Evolutionary conservation across 2,888 invertebrate genomes (phyloP), one percentile per base, ranked within the genome.

Genomic region (Troides helena): DNA sequence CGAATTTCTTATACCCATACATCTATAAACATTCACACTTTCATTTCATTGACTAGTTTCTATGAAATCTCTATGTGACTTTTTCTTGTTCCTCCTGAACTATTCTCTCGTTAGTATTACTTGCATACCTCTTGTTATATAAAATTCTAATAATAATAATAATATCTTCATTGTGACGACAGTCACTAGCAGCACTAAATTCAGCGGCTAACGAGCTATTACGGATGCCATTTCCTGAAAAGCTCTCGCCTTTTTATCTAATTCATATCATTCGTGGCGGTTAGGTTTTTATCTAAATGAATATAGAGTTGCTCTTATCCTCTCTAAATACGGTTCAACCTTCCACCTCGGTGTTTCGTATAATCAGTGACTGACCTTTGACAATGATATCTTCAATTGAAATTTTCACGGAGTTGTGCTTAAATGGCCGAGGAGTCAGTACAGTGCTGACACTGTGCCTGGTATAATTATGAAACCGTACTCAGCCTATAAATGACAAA

Each of bases 251-350:
- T 62, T 57, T 62, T 67, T 57, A 62, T 43, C 67, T 62, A 43
- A 46, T 50, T 60, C 59, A 60, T 21, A 46, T 60, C 21, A 66
- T 12, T 30, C 59, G 10, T 17, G 39, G 12, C 36, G 23, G 30
- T 62, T 43, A 39, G 18, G 7, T 17, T 65, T 59, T 62, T 62
- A 67, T 67, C 67, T 30, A 30, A 30, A 67, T 67, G 43, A 67
- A 57, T 57, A 67, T 59, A 58, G 65, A 59, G 46, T 56, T 25
- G 21, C 23, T 23, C 14, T 46, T 46, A 65, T 65, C 23, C 5
- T 25, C 10, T 23, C 12, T 61, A n/a, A 53, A 39, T 60, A 62
- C 43, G 25, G 53, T 43, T 67, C 57, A 67, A 57, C 62, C 25
- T 36, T 64, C 14, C 65, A 5, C 57, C 57, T 43, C 21, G 36